Conservation (phyloP, 1,140 invertebrate genomes). For the Neodiprion pinetum region DNA sequence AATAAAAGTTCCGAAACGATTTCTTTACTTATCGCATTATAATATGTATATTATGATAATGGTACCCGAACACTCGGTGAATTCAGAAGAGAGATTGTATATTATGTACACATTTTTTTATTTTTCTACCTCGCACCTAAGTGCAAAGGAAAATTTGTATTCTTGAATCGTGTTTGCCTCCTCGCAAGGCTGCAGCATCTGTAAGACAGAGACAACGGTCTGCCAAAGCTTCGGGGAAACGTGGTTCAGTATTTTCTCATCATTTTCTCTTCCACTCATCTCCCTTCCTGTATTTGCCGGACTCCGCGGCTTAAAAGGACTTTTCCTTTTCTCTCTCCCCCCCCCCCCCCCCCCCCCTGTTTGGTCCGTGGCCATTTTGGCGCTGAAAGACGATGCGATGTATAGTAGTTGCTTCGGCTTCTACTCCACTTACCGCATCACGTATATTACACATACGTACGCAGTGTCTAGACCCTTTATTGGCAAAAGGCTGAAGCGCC, state of each 20-base stretch:
- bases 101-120: neutral
- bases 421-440: too few species aligned
- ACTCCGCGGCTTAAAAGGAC: slow-evolving; percentile 3
- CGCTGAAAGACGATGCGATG: neutral
- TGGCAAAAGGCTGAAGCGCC: neutral
- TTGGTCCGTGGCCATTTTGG: neutral
- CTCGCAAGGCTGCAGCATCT: neutral
- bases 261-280: neutral
- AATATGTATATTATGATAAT: neutral
- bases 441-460: too few species aligned
- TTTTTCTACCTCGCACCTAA: neutral
- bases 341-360: neutral
- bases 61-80: neutral
- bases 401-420: too few species aligned
- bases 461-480: slow-evolving; percentile 1
- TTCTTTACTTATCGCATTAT: neutral
- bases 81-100: neutral
- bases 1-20: neutral
- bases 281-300: neutral
- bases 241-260: neutral
- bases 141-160: neutral
- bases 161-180: neutral
- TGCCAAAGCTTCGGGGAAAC: neutral
- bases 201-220: neutral
- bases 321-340: neutral